Conservation (phyloP, 2,113 vertebrate species). For the Psittacara wagleri region DNA sequence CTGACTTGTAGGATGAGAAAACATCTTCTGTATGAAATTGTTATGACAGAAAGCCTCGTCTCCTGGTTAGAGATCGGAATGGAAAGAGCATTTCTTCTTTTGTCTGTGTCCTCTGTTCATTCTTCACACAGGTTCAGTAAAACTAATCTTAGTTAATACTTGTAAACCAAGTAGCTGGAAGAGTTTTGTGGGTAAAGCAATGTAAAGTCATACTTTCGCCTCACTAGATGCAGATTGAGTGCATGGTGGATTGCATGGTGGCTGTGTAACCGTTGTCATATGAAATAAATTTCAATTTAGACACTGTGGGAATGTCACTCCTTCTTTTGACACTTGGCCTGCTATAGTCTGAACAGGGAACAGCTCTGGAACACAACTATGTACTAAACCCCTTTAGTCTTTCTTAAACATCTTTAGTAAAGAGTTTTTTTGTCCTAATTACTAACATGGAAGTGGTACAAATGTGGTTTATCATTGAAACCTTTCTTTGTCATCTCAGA, state of each 20-base stretch:
- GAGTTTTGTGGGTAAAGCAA: slow-evolving; percentile 4
- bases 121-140: background rate
- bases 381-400: background rate
- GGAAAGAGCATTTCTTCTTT: slow-evolving; percentile 4
- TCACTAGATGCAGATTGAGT: background rate
- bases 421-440: background rate
- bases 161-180: slow-evolving; percentile 11
- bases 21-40: background rate
- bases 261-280: background rate
- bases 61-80: background rate
- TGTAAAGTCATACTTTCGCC: background rate
- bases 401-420: background rate
- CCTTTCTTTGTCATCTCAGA: background rate
- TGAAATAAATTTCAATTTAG: slow-evolving; percentile 48
- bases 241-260: slow-evolving; percentile 50
- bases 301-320: slow-evolving; percentile 35
- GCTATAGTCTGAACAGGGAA: background rate
- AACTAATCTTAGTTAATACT: background rate
- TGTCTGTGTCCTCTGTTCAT: background rate
- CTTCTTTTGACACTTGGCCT: slow-evolving; percentile 35
- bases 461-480: background rate
- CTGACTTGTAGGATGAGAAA: background rate
- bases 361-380: background rate
- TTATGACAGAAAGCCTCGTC: background rate
- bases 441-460: background rate